Percentiles rank a stretch among this genome's conserved stretches.
phyloP scores from a whole-genome alignment of 2,797 vertebrate species.

The Coracias cyanogaster region DNA sequence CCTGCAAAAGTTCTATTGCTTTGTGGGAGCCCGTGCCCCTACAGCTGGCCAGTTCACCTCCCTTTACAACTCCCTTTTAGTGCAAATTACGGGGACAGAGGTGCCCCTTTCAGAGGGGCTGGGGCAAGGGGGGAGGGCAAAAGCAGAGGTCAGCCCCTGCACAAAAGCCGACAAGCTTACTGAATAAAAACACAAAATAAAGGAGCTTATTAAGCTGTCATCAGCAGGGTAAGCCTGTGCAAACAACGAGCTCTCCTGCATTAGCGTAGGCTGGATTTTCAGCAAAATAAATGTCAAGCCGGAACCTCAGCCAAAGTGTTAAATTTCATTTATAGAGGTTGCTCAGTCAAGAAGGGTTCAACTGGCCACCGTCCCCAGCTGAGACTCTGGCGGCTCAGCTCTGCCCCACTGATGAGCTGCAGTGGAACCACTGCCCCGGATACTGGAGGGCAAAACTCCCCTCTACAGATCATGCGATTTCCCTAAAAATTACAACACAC shows the following conservation, averaged over 20 bases:
- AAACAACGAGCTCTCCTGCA: constrained; percentile 8
- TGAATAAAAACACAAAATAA: constrained; percentile 75
- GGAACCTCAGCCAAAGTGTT: neutral
- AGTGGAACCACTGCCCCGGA: rapidly evolving
- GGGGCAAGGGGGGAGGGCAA: neutral
- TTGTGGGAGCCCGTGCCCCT: neutral
- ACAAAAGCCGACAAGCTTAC: constrained; percentile 74
- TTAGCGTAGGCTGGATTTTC: neutral
- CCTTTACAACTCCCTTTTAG: constrained; percentile 43
- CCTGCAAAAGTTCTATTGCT: neutral
- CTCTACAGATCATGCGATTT: rapidly evolving
- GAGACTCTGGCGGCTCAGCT: neutral
- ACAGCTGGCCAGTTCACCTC: neutral
- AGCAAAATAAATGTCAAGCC: neutral
- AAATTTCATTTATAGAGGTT: neutral
- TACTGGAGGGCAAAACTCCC: neutral
- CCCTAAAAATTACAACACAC: neutral
- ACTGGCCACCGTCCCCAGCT: neutral
- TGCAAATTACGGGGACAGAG: constrained; percentile 64
- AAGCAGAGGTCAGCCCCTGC: constrained; percentile 68
- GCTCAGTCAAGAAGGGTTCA: neutral
- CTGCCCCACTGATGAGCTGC: rapidly evolving
- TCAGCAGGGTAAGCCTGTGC: constrained; percentile 51
- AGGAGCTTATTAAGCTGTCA: constrained; percentile 75
- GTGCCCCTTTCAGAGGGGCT: constrained; percentile 49